Conservation (phyloP, 2,888 invertebrate species). For the Ephialtes manifestator region DNA sequence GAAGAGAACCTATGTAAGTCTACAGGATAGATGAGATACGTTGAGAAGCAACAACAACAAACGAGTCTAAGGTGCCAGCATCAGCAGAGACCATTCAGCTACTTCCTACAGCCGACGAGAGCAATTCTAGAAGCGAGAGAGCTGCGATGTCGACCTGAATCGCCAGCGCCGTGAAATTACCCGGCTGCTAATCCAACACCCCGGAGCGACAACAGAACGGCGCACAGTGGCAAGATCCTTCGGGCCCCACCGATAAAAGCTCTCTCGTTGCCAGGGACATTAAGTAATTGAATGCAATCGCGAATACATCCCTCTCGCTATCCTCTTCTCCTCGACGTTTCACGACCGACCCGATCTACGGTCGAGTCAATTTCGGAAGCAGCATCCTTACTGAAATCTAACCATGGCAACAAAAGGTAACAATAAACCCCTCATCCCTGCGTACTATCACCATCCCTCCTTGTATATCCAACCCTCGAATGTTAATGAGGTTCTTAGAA, state of each 20-base stretch:
- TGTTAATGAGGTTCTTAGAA: constrained; percentile 64
- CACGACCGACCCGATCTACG: constrained; percentile 1
- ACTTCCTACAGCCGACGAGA: constrained; percentile 28
- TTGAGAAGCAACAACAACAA: neutral
- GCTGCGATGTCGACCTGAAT: constrained; percentile 66
- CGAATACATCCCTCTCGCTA: constrained; percentile 61
- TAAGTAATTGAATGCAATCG: constrained; percentile 80
- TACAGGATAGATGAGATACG: neutral
- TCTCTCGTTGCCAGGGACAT: constrained; percentile 69
- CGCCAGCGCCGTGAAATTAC: constrained; percentile 70
- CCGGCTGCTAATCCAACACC: constrained; percentile 60
- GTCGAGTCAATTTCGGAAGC: constrained; percentile 50
- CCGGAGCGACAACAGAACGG: constrained; percentile 5
- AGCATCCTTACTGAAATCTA: constrained; percentile 18
- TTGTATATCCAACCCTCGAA: constrained; percentile 36
- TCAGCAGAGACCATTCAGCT: neutral
- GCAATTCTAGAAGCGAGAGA: constrained; percentile 44
- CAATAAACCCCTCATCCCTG: too few relatives aligned
- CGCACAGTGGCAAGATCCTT: constrained; percentile 48
- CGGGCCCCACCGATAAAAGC: constrained; percentile 60
- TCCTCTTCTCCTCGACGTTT: neutral
- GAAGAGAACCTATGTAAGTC: neutral
- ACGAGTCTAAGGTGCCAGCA: neutral
- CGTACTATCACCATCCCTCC: too few relatives aligned
- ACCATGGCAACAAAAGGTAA: too few relatives aligned